Base-by-base conservation (phyloP, 1,140 invertebrate species). In the Chironomus tepperi region DNA sequence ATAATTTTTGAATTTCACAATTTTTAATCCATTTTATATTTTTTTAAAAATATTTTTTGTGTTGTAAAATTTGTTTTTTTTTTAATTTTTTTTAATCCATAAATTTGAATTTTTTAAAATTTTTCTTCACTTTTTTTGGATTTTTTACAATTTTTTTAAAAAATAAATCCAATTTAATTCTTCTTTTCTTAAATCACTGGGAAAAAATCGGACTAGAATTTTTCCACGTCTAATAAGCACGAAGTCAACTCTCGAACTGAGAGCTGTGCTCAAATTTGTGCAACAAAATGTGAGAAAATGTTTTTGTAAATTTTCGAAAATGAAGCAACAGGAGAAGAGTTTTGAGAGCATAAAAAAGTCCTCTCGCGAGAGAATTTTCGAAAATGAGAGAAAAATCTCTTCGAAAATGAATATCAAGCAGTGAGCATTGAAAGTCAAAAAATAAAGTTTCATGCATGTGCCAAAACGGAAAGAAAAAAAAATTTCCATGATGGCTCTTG, bases 401-500 rank as follows among this genome's bases (percentile, higher is more conserved):
- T 57, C n/a, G 47, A 57, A 57, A 57, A 12, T 12, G 9, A 57
- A 12, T 57, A 57, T 18, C 65, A 70, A n/a, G 65, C 65, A 57
- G n/a, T 57, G 47, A 57, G n/a, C 9, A 57, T 57, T 57, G 5
- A 34, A 34, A 34, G 24, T 34, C 24, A 34, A 34, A 34, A n/a
- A 34, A 34, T 5, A 34, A 2, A 34, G 24, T 34, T 34, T 34
- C 24, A 34, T 34, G 24, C 24, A 34, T 57, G 47, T 57, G 47
- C 47, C 12, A n/a, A 57, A n/a, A 57, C 12, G n/a, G 47, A 57
- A 57, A n/a, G n/a, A n/a, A n/a, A n/a, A n/a, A 15, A 57, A 57
- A 57, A 57, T 57, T 57, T 57, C 47, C 65, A 70, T 70, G 16
- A 70, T 70, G 65, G 65, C 65, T 70, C 18, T 18, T 7, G 18